Percentiles rank a stretch among this genome's conserved stretches.
These are phyloP conservation scores for Orthonychiurus folsomi DNA, from an alignment of 2,888 invertebrate genomes.

Conservation along the genomic window DNA sequence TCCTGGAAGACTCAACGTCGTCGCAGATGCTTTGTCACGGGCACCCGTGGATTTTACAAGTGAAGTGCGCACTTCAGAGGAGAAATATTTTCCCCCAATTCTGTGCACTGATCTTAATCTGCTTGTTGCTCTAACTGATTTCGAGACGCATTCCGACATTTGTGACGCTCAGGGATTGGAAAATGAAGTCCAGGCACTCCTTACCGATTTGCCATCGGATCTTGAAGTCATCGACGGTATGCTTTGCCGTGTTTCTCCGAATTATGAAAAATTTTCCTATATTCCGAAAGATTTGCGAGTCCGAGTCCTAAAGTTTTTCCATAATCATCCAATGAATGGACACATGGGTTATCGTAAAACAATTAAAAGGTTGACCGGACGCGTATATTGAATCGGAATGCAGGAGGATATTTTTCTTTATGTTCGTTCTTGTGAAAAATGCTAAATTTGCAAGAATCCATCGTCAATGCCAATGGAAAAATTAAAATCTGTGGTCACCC, in stretches of 20 bases:
- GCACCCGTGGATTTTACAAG: constrained; percentile 7
- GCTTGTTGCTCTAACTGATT: background rate
- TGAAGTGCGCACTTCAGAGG: constrained; percentile 11
- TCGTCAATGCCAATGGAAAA: constrained; percentile 14
- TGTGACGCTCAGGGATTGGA: constrained; percentile 8
- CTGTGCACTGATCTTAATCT: background rate
- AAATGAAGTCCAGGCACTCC: constrained; percentile 10
- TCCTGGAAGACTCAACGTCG: constrained; percentile 15
- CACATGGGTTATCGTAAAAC: constrained; percentile 26
- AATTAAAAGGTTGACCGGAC: constrained; percentile 5
- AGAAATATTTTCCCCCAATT: background rate
- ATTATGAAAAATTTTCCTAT: constrained; percentile 7
- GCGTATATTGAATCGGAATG: constrained; percentile 23
- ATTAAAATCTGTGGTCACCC: constrained; percentile 7
- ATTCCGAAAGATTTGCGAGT: constrained; percentile 18
- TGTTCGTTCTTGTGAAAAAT: constrained; percentile 18
- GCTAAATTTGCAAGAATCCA: constrained; percentile 18
- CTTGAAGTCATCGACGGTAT: constrained; percentile 8
- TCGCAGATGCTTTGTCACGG: constrained; percentile 21
- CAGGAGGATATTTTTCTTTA: constrained; percentile 16
- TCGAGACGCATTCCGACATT: background rate
- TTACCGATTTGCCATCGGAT: constrained; percentile 11
- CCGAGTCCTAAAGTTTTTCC: constrained; percentile 17
- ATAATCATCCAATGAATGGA: constrained; percentile 17
- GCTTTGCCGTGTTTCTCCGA: constrained; percentile 7